Evolutionary conservation across 2,797 vertebrate species (phyloP).

Genomic region (Peromyscus melanophrys): DNA sequence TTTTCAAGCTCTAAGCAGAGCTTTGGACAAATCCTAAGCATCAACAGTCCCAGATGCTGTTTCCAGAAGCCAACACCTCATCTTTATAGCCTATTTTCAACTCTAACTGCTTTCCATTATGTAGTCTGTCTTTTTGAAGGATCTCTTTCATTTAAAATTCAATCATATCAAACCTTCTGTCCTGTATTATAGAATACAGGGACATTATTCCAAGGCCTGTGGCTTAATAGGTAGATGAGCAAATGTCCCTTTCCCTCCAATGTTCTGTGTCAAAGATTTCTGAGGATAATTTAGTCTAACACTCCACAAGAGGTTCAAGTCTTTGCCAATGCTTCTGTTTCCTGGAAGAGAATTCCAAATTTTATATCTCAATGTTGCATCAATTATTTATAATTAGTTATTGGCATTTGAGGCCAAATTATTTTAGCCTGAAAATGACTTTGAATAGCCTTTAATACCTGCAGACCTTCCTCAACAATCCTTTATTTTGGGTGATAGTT

Average conservation of each 20-base stretch:
- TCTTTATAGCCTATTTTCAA: conserved; percentile 64
- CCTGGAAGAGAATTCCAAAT: conserved; percentile 65
- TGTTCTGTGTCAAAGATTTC: conserved; percentile 64
- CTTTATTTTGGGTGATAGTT: neutral
- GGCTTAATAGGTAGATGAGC: conserved; percentile 64
- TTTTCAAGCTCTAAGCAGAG: conserved; percentile 50
- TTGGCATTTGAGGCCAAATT: conserved; percentile 54
- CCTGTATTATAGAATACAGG: conserved; percentile 32
- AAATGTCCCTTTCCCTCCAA: conserved; percentile 63
- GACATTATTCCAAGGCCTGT: conserved; percentile 60
- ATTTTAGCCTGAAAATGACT: conserved; percentile 56
- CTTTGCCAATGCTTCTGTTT: conserved; percentile 73
- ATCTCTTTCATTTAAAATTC: conserved; percentile 74
- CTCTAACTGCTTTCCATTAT: conserved; percentile 54
- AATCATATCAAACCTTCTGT: conserved; percentile 55
- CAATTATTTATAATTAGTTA: conserved; percentile 72
- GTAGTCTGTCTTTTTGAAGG: conserved; percentile 62
- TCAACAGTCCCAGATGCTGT: conserved; percentile 49
- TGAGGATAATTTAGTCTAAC: conserved; percentile 73
- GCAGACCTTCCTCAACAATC: neutral
- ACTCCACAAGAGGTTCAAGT: conserved; percentile 51
- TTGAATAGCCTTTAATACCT: conserved; percentile 47
- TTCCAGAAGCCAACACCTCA: conserved; percentile 63
- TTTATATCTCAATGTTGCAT: conserved; percentile 47
- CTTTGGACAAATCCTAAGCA: conserved; percentile 4